Evolutionary conservation across 2,888 invertebrate species (phyloP).

Genomic region (Agrenia bidenticulata): DNA sequence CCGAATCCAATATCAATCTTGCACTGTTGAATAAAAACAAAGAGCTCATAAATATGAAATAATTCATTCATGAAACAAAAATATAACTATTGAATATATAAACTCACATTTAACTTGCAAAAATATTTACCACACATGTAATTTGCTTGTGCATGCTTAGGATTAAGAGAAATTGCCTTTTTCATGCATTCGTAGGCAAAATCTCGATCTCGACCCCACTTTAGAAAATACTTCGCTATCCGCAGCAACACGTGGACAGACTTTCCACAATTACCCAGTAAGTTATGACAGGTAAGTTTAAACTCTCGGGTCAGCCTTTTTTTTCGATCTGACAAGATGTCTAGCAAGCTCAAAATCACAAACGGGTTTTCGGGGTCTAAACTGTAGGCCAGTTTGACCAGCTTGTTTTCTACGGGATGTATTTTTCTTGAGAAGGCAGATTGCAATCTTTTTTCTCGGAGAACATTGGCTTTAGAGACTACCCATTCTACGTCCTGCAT

Average conservation of each 20-base stretch:
- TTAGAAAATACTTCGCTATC: slow-evolving; percentile 4
- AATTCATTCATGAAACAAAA: not conserved
- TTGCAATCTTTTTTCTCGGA: not conserved
- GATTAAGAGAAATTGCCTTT: not conserved
- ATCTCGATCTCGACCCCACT: not conserved
- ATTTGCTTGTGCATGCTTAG: not conserved
- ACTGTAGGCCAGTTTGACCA: not conserved
- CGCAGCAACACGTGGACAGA: not conserved
- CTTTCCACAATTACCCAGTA: not conserved
- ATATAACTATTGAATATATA: too few species aligned
- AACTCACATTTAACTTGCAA: too few species aligned
- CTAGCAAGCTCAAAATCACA: not conserved
- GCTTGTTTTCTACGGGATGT: not conserved
- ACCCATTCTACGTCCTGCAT: slow-evolving; percentile 3
- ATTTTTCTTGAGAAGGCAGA: not conserved
- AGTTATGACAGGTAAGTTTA: not conserved
- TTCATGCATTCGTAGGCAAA: not conserved
- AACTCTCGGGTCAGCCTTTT: not conserved
- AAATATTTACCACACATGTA: not conserved
- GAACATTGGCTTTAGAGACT: not conserved
- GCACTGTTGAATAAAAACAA: too few species aligned
- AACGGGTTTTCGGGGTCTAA: slow-evolving; percentile 11
- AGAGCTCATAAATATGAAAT: too few species aligned
- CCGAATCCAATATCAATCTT: not conserved
- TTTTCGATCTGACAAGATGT: not conserved